These are phyloP conservation scores for Tribolium freemani DNA, from an alignment of 2,888 invertebrate species.

Conservation along the genomic window DNA sequence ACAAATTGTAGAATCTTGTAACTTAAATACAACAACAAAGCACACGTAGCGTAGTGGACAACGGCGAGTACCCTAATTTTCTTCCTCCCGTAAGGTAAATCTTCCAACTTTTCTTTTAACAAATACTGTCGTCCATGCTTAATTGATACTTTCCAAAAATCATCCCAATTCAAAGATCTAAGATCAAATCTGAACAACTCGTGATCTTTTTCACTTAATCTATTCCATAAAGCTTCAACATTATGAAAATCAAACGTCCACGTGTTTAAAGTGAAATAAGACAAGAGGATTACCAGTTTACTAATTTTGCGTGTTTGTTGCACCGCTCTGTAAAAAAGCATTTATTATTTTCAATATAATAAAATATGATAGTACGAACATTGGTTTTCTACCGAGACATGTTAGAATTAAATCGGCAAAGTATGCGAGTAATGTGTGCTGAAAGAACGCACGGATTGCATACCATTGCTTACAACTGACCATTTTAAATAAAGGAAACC, in stretches of 20 bases:
- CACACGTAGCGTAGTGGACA: background rate
- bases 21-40: background rate
- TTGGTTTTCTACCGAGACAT: background rate
- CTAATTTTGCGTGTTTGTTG: background rate
- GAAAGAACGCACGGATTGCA: background rate
- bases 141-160: background rate
- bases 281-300: background rate
- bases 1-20: background rate
- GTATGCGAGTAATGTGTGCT: background rate
- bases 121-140: background rate
- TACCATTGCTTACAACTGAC: background rate
- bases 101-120: background rate
- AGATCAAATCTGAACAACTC: background rate
- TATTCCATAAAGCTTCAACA: background rate
- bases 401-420: background rate
- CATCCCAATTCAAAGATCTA: background rate
- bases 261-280: background rate
- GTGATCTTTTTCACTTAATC: slow-evolving; percentile 3
- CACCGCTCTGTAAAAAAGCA: background rate
- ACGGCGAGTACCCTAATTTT: background rate
- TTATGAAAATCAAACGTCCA: background rate
- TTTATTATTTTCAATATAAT: background rate
- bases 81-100: background rate
- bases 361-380: background rate
- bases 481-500: background rate